These are phyloP conservation scores for Axis porcinus DNA, from an alignment of 2,113 vertebrate genomes.

Conservation along the genomic window DNA sequence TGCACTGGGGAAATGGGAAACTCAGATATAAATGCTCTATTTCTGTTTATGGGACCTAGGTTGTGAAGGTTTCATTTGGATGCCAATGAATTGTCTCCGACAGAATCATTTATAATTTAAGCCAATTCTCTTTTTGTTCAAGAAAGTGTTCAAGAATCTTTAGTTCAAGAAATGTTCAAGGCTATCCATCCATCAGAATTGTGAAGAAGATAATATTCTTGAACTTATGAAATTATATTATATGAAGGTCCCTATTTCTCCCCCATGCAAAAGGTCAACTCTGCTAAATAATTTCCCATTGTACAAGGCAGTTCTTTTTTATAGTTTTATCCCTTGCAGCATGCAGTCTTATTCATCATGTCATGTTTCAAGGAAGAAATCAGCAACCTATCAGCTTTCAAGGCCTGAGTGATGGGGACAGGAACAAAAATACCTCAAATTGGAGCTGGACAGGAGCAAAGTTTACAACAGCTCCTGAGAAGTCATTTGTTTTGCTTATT, in stretches of 20 bases:
- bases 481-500: slow-evolving; percentile 56
- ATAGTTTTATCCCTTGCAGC: neutral
- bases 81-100: neutral
- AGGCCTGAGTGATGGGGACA: slow-evolving; percentile 57
- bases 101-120: neutral
- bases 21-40: neutral
- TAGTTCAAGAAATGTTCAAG: neutral
- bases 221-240: neutral
- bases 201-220: neutral
- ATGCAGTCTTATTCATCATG: slow-evolving; percentile 52
- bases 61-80: neutral
- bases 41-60: neutral
- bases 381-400: slow-evolving; percentile 70
- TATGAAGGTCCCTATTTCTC: neutral
- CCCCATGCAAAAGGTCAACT: neutral
- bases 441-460: slow-evolving; percentile 40
- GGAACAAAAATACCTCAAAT: slow-evolving; percentile 38
- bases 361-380: slow-evolving; percentile 68
- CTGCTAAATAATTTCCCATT: neutral
- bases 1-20: neutral
- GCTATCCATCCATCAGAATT: neutral
- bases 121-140: neutral
- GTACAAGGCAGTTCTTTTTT: neutral
- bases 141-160: neutral
- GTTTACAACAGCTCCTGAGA: slow-evolving; percentile 54